Base-by-base conservation (phyloP, 1,140 invertebrate species). In the Calycopis cecrops region DNA sequence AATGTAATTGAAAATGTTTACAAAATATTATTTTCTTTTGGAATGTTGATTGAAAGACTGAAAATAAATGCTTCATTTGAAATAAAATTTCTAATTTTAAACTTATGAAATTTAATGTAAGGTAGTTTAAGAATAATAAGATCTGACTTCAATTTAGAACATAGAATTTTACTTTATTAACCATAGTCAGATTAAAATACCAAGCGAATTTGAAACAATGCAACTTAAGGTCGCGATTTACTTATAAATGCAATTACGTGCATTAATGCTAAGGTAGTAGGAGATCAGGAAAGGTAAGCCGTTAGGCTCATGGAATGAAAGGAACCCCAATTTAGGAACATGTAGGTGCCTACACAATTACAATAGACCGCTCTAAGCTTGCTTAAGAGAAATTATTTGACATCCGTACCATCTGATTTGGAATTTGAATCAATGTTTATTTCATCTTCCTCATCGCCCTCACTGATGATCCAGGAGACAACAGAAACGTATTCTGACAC, bases 401-500 rank as follows among this genome's bases (percentile, higher is more conserved):
- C 53, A 48, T 61, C 55, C 87, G 83, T 93, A 94, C 93, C 93
- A 78, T 93, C 91, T 62, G 85, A 79, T 85, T 92, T 91, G 69
- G 89, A 81, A 77, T 84, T 84, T 60, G 90, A 90, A 79, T 92
- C 91, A 74, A 94, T 69, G 57, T 81, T 79, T 51, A 88, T 83
- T 61, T 87, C 85, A 56, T 77, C 53, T 55, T 76, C 73, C 21
- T 82, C 75, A 42, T 74, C 70, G 53, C 69, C 77, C 80, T 94
- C 93, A 70, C 93, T 92, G 85, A 94, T 91, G 73, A 96, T 90
- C 96, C 96, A 97, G 67, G 94, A 94, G 58, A 92, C 91, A 67
- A 97, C 94, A 73, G 88, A 90, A 71, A 97, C 94, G 87, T 94
- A 96, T 90, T 97, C 95, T 68, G 94, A 93, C 51, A 97, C 95